These are phyloP conservation scores for Apodemus sylvaticus DNA, from an alignment of 2,113 vertebrate species.

Conservation along the genomic window DNA sequence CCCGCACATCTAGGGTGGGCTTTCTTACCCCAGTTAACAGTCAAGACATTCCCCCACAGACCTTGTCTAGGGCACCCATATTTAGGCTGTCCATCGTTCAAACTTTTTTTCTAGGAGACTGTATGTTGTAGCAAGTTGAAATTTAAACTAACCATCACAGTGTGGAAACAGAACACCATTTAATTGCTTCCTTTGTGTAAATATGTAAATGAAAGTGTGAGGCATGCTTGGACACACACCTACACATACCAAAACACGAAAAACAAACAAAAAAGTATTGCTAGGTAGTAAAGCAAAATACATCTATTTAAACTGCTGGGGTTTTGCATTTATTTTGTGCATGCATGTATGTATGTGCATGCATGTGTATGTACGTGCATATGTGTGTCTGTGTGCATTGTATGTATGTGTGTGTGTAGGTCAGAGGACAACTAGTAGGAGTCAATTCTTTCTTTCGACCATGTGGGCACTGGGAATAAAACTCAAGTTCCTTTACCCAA, in stretches of 20 bases:
- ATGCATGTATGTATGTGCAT: neutral
- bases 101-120: neutral
- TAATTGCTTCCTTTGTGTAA: neutral
- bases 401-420: neutral
- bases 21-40: neutral
- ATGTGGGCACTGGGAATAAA: neutral
- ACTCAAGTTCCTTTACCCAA: neutral
- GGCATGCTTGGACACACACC: neutral
- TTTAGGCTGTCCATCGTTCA: neutral
- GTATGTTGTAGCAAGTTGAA: neutral
- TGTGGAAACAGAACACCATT: neutral
- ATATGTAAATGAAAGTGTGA: neutral
- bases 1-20: neutral
- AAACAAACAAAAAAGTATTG: neutral
- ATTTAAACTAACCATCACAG: neutral
- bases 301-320: neutral
- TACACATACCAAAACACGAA: neutral
- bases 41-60: neutral
- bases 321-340: neutral
- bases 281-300: neutral
- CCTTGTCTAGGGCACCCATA: too few relatives aligned
- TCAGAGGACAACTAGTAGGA: neutral
- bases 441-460: neutral
- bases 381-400: neutral
- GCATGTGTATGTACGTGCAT: neutral